Evolutionary conservation across 2,113 vertebrate genomes (phyloP), one percentile per base, ranked within the genome.

Genomic region (Leiothrix lutea): DNA sequence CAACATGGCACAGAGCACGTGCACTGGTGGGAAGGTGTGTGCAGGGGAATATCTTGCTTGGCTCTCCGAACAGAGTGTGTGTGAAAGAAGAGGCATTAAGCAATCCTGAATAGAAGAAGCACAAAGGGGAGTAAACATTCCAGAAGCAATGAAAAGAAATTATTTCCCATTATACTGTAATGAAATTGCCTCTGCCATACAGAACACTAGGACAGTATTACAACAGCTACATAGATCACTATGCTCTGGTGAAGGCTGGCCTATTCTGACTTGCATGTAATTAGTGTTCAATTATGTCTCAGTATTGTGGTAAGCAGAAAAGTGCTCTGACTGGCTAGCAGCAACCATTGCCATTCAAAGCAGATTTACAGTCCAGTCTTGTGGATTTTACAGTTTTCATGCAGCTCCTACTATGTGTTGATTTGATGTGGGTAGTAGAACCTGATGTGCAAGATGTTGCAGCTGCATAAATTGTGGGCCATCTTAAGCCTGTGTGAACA

Each of bases 101-200:
- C 28, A 36, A 11, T 88, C 66, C 42, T 72, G 79, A 42, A 28
- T 7, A 74, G 74, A 79, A 69, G 61, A 11, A 82, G 35, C 36
- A 58, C 78, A 33, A 80, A 60, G 23, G 26, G 26, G 13, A 88
- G 54, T 4, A 92, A 67, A 67, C 8, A 40, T 38, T 86, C 48
- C 56, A 94, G 72, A 58, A 88, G 64, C 86, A 83, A 61, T 93
- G 92, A 83, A 90, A 83, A 80, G 6, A 62, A 78, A 72, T 88
- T 40, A 67, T 78, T 90, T 92, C 61, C 85, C 23, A 2, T 84
- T 74, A 71, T 4, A 51, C 33, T 47, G 11, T 74, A 78, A 88
- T 42, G 44, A 83, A 86, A 86, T 88, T 92, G 45, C 57, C 16
- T 88, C 54, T 92, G 69, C 82, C 64, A 64, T 47, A 33, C 25